Percentiles rank a stretch among this genome's conserved stretches.
These are phyloP conservation scores for Callipepla californica DNA, from an alignment of 2,113 vertebrate species.

Conservation along the genomic window DNA sequence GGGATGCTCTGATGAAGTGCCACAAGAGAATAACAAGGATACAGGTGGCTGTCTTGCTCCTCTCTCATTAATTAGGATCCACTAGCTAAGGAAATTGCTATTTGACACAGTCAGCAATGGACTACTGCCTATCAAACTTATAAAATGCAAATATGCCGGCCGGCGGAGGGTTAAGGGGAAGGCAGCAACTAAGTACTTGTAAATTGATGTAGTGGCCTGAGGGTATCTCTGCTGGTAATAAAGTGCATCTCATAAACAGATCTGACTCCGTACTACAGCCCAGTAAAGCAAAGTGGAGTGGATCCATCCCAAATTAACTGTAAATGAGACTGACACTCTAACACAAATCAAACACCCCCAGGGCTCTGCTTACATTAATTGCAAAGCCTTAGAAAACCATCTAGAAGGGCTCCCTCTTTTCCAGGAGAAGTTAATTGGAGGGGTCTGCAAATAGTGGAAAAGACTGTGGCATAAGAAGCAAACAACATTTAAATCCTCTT, in stretches of 20 bases:
- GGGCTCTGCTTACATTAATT: background rate
- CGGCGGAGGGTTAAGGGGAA: slow-evolving; percentile 39
- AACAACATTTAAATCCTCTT: background rate
- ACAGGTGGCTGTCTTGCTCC: background rate
- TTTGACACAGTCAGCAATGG: accelerated
- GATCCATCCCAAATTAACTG: background rate
- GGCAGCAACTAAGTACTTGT: background rate
- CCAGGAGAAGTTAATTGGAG: background rate
- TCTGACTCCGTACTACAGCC: background rate
- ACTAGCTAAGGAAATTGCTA: background rate
- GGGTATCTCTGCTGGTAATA: slow-evolving; percentile 12
- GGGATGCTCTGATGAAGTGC: background rate
- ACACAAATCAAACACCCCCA: background rate
- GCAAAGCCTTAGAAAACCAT: background rate
- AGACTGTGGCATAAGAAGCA: background rate
- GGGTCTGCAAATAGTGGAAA: background rate
- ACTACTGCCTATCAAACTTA: background rate
- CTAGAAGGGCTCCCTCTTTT: background rate
- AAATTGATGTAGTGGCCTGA: slow-evolving; percentile 34
- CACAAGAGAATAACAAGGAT: too few relatives aligned
- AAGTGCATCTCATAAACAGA: slow-evolving; percentile 27
- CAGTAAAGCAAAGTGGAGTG: slow-evolving; percentile 26
- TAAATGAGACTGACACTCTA: slow-evolving; percentile 25
- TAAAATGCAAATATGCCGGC: background rate
- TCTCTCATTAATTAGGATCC: background rate